These are phyloP conservation scores for Anagyrus pseudococci DNA, from an alignment of 2,888 invertebrate species.

Conservation along the genomic window DNA sequence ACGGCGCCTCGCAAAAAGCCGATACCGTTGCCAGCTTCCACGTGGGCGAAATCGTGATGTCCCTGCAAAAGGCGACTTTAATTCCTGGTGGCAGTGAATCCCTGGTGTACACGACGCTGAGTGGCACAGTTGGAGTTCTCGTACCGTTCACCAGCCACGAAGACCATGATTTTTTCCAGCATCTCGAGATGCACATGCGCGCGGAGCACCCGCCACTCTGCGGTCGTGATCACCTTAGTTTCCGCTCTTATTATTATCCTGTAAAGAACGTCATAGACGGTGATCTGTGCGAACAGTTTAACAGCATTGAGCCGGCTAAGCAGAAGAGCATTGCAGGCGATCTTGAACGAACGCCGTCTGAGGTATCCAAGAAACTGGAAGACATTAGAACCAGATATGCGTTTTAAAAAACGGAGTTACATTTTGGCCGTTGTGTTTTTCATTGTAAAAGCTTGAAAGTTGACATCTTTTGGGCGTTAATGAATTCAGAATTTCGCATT, in stretches of 20 bases:
- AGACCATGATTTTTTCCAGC: slow-evolving; percentile 99
- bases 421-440: neutral
- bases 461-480: too few species aligned
- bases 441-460: neutral
- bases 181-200: slow-evolving; percentile 99
- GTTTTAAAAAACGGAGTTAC: slow-evolving; percentile 75
- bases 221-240: slow-evolving; percentile 96
- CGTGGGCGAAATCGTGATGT: slow-evolving; percentile 94
- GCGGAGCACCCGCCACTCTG: slow-evolving; percentile 96
- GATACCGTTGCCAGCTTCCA: slow-evolving; percentile 93
- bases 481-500: too few species aligned
- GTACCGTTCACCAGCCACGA: slow-evolving; percentile 95
- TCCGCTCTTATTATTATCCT: slow-evolving; percentile 96
- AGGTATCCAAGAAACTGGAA: slow-evolving; percentile 98
- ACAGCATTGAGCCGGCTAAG: slow-evolving; percentile 90
- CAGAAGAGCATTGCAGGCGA: slow-evolving; percentile 95
- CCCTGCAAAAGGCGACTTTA: slow-evolving; percentile 93
- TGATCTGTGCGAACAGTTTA: slow-evolving; percentile 98
- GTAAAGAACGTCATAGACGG: slow-evolving; percentile 99
- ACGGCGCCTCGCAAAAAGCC: slow-evolving; percentile 97
- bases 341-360: slow-evolving; percentile 92
- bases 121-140: slow-evolving; percentile 91
- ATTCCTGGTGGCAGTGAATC: slow-evolving; percentile 98
- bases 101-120: slow-evolving; percentile 93
- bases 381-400: slow-evolving; percentile 98